Evolutionary conservation across 2,888 invertebrate genomes (phyloP), one percentile per base, ranked within the genome.

Genomic region (Drosophila anomalipes): DNA sequence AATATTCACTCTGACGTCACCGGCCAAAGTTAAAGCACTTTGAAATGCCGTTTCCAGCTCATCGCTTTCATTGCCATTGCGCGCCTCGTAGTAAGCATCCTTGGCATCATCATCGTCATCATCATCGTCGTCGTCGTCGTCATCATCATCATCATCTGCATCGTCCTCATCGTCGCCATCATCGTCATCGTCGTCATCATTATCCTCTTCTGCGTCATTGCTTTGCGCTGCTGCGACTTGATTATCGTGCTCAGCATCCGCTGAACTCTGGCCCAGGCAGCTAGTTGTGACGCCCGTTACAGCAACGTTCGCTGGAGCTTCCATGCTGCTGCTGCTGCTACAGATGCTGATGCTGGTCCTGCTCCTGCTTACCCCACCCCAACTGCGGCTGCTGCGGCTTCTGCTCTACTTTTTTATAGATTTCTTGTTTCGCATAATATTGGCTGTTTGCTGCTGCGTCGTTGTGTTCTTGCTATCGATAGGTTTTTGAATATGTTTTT

Each of bases 11-110:
- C 83, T 86, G 76, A 89, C 88, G 83, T 91, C 92, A 86, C 83
- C 82, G 58, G 72, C 67, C 73, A 84, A 64, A 59, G 86, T 86
- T 70, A 90, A 76, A 44, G 90, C 77, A 73, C 85, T 88, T 74
- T 86, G 86, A 61, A 89, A 87, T 74, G 84, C 79, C 64, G 82
- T 81, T 68, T 84, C 79, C 39, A 90, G 84, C 71, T 92, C 92
- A 71, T 92, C 92, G 73, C 88, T 86, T 81, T 90, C 91, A 77
- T 79, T 86, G 60, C 82, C 89, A 59, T 83, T 87, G 69, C 83
- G 77, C 60, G 91, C 91, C 79, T 92, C 92, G 53, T 89, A 92
- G 67, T 82, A 91, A 32, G 82, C 89, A 77, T 89, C 86, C 67
- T 83, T 86, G 30, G 77, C 73, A 66, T 89, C 91, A 53, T 91